phyloP scores from a whole-genome alignment of 2,888 invertebrate species.

The Notodonta dromedarius region DNA sequence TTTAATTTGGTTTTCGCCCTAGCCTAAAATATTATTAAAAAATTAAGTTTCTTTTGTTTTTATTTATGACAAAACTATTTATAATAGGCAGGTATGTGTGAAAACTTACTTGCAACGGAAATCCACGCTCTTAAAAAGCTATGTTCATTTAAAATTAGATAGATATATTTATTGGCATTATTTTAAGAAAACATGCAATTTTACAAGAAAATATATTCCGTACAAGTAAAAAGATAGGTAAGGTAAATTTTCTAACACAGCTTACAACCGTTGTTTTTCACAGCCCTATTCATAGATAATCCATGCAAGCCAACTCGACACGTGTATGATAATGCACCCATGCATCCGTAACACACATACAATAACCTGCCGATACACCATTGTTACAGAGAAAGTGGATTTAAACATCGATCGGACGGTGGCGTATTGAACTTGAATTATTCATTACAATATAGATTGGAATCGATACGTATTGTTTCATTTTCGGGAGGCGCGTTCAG shows the following conservation, averaged over 20 bases:
- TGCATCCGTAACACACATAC: slow-evolving; percentile 46
- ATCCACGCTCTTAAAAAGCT: too few species aligned
- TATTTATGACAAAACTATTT: too few species aligned
- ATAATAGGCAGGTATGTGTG: too few species aligned
- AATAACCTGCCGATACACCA: slow-evolving; percentile 52
- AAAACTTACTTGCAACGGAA: too few species aligned
- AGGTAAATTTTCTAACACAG: not conserved
- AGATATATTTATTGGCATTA: too few species aligned
- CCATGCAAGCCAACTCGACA: slow-evolving; percentile 13
- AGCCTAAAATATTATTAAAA: too few species aligned
- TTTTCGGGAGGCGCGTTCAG: slow-evolving; percentile 15
- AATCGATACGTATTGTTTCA: slow-evolving; percentile 39
- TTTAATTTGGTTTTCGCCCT: too few species aligned
- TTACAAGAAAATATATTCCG: too few species aligned
- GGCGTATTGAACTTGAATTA: slow-evolving; percentile 39
- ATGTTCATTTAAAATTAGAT: too few species aligned
- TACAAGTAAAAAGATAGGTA: too few species aligned
- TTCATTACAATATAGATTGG: slow-evolving; percentile 44
- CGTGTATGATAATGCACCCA: slow-evolving; percentile 26
- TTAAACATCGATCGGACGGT: slow-evolving; percentile 30
- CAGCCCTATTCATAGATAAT: slow-evolving; percentile 16
- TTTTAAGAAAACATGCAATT: too few species aligned
- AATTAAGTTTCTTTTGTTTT: too few species aligned
- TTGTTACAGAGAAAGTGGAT: slow-evolving; percentile 55
- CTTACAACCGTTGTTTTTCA: not conserved